A percentile compares a stretch with the other conserved stretches of the same genome.
phyloP scores from a whole-genome alignment of 2,888 invertebrate genomes.

The Rhingia rostrata region DNA sequence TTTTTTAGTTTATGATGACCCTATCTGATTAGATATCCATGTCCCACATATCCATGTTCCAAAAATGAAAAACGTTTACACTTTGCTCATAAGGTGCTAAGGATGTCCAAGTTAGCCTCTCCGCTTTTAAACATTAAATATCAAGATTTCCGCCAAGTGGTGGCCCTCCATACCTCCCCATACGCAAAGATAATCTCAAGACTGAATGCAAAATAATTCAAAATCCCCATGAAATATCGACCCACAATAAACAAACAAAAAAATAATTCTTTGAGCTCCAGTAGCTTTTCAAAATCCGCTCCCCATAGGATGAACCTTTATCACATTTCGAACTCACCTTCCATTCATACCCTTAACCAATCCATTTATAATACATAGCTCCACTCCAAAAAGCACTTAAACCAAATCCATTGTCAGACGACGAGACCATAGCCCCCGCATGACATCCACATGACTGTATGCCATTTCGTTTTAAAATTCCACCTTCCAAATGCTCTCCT shows the following conservation, averaged over 20 bases:
- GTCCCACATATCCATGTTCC: too few species aligned
- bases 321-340: constrained; percentile 20
- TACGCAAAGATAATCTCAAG: too few species aligned
- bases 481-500: constrained; percentile 79
- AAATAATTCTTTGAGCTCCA: constrained; percentile 28
- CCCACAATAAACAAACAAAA: background rate
- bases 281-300: constrained; percentile 15
- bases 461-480: constrained; percentile 76
- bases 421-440: background rate
- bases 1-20: too few species aligned
- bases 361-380: constrained; percentile 7
- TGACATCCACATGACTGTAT: background rate
- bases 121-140: too few species aligned
- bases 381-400: background rate
- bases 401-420: constrained; percentile 12
- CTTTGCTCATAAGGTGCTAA: too few species aligned
- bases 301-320: constrained; percentile 4
- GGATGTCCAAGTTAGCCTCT: too few species aligned
- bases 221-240: background rate
- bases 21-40: too few species aligned
- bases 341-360: constrained; percentile 1
- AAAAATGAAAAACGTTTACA: too few species aligned
- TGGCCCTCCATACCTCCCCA: too few species aligned
- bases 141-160: too few species aligned
- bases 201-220: too few species aligned